Percentiles rank a stretch among this genome's conserved stretches.
Evolutionary conservation across 2,797 vertebrate species (phyloP).

Genomic region (Sebastes diaconus): DNA sequence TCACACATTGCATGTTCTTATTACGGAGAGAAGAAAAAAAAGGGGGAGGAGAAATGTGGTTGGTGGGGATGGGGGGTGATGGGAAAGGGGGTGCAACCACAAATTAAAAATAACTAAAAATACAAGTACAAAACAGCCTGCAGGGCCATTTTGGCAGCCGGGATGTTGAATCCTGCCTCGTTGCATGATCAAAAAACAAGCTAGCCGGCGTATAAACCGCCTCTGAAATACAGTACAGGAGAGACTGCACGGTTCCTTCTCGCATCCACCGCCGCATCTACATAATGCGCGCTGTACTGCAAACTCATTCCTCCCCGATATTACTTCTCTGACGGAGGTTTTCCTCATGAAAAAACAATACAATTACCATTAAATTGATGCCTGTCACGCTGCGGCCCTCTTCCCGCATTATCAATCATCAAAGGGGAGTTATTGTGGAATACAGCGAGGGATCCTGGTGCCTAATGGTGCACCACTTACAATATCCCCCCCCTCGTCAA

Average conservation of each 20-base stretch:
- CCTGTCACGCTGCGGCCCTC: constrained; percentile 45
- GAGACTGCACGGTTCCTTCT: constrained; percentile 23
- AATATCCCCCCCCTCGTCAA: constrained; percentile 35
- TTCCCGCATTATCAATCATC: constrained; percentile 69
- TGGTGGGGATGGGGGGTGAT: not conserved
- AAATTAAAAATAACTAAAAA: constrained; percentile 70
- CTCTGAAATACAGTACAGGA: constrained; percentile 35
- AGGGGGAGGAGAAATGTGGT: constrained; percentile 34
- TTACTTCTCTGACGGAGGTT: constrained; percentile 54
- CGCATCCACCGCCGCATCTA: constrained; percentile 46
- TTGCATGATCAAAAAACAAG: constrained; percentile 42
- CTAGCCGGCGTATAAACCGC: constrained; percentile 23
- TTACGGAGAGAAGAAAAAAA: constrained; percentile 52
- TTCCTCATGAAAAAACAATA: constrained; percentile 66
- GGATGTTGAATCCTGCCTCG: constrained; percentile 29
- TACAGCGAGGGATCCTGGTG: constrained; percentile 29
- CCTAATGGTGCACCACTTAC: constrained; percentile 59
- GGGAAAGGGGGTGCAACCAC: constrained; percentile 40
- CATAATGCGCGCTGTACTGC: constrained; percentile 52
- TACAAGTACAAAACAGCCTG: constrained; percentile 57
- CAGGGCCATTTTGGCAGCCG: constrained; percentile 48
- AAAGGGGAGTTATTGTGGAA: constrained; percentile 47
- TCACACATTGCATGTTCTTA: constrained; percentile 82
- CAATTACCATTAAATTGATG: constrained; percentile 70
- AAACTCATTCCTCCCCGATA: constrained; percentile 61